These are phyloP conservation scores for Pelobates cultripes DNA, from an alignment of 2,797 vertebrate genomes.

Conservation along the genomic window DNA sequence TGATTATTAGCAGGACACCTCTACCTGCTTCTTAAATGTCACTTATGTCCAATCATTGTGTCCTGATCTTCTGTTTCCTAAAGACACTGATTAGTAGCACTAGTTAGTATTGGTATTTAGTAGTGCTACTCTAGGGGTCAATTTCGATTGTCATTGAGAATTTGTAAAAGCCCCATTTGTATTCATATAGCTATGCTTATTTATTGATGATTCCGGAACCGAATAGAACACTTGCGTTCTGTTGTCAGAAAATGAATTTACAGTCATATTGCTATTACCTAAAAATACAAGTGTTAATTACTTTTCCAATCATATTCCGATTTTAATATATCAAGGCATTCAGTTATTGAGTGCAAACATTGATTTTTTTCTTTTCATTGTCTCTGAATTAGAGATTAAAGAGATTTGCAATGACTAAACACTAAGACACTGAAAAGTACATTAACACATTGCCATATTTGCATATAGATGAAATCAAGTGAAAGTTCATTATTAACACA, in stretches of 20 bases:
- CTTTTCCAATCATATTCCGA: slow-evolving; percentile 32
- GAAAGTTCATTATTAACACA: slow-evolving; percentile 36
- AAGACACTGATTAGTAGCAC: too few relatives aligned
- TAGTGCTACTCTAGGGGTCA: too few relatives aligned
- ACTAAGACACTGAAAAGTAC: slow-evolving; percentile 37
- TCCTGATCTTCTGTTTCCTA: too few relatives aligned
- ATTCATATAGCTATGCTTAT: neutral
- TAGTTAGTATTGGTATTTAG: too few relatives aligned
- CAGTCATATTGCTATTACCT: slow-evolving; percentile 18
- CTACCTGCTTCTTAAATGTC: too few relatives aligned
- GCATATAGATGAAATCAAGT: slow-evolving; percentile 49
- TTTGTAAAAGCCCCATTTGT: neutral
- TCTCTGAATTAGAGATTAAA: slow-evolving; percentile 43
- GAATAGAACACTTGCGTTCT: slow-evolving; percentile 3
- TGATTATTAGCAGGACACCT: too few relatives aligned
- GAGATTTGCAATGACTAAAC: slow-evolving; percentile 47
- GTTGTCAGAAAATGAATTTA: slow-evolving; percentile 28
- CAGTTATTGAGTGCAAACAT: slow-evolving; percentile 45
- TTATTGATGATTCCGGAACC: neutral
- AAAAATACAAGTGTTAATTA: slow-evolving; percentile 42
- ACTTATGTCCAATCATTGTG: too few relatives aligned
- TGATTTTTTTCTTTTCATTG: slow-evolving; percentile 44
- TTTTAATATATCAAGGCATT: slow-evolving; percentile 39
- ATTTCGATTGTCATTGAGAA: neutral
- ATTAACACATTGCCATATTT: slow-evolving; percentile 46